These are phyloP conservation scores for Escarpia spicata DNA, from an alignment of 2,888 invertebrate genomes.

Conservation along the genomic window DNA sequence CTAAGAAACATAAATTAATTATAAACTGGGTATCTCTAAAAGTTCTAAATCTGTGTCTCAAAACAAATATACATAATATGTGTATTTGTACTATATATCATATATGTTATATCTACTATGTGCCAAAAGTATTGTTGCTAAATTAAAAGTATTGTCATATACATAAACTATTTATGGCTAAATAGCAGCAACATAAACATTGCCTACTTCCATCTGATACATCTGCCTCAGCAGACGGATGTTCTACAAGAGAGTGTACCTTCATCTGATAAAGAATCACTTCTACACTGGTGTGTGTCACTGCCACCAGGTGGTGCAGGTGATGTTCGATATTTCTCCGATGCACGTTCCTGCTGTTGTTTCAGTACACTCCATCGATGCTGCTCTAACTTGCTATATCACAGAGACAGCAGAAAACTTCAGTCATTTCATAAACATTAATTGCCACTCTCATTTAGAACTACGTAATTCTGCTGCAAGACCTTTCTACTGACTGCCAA, in stretches of 20 bases:
- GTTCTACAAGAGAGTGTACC: background rate
- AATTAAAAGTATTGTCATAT: background rate
- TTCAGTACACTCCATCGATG: background rate
- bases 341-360: background rate
- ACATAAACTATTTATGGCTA: background rate
- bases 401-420: background rate
- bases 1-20: no score
- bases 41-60: background rate
- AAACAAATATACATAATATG: background rate
- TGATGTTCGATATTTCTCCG: background rate
- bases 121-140: background rate
- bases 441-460: background rate
- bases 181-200: background rate
- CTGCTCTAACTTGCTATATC: background rate
- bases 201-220: no score
- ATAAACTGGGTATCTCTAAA: background rate
- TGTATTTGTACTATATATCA: no score
- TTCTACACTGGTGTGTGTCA: background rate
- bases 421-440: background rate
- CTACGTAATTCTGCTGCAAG: background rate
- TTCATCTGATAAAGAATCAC: background rate
- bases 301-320: background rate
- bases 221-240: background rate
- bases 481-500: background rate
- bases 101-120: no score